These are phyloP conservation scores for Gnathonemus longibarbis DNA, from an alignment of 2,113 vertebrate genomes.

Conservation along the genomic window DNA sequence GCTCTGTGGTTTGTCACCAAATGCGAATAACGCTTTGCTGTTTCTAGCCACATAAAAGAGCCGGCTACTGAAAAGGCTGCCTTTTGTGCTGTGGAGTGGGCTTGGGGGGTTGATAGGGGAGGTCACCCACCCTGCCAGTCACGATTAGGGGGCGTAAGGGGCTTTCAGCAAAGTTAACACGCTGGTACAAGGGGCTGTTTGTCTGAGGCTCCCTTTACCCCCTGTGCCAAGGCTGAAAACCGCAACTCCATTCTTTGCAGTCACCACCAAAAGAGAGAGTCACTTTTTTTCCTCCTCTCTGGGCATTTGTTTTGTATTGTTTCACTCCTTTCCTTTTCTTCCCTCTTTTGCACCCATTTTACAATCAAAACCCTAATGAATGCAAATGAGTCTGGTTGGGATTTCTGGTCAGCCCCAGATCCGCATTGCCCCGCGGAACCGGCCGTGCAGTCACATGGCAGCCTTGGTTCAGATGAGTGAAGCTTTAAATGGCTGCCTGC, in stretches of 20 bases:
- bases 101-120: constrained; percentile 28
- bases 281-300: constrained; percentile 8
- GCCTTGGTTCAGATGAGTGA: background rate
- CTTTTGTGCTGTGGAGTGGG: constrained; percentile 35
- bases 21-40: constrained; percentile 39
- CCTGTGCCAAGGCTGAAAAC: constrained; percentile 47
- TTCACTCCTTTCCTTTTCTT: constrained; percentile 1
- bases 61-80: constrained; percentile 29
- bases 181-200: constrained; percentile 58
- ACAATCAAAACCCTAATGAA: constrained; percentile 39
- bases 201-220: constrained; percentile 45
- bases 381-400: constrained; percentile 35
- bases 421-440: background rate
- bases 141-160: constrained; percentile 59
- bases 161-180: constrained; percentile 57
- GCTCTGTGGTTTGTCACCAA: background rate
- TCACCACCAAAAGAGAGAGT: constrained; percentile 19
- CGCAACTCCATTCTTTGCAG: constrained; percentile 28
- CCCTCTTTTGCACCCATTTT: constrained; percentile 23
- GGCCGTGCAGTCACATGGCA: background rate
- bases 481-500: background rate
- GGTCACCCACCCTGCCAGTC: constrained; percentile 64
- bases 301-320: constrained; percentile 28
- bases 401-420: constrained; percentile 22
- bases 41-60: constrained; percentile 55